phyloP scores from a whole-genome alignment of 1,140 invertebrate species.

The Brachionus rotundiformis region DNA sequence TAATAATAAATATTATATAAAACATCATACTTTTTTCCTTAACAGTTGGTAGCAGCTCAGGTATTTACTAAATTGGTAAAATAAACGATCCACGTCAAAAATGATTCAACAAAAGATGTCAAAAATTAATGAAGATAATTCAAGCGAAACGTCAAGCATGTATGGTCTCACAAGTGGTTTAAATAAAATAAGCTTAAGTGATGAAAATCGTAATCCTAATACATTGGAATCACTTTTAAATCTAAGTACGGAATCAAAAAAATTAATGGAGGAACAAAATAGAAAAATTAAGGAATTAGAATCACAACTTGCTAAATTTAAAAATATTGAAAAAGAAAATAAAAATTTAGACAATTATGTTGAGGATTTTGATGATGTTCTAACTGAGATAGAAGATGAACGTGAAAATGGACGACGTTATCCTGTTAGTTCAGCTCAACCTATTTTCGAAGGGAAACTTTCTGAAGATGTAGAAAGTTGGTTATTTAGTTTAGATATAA shows the following conservation, averaged over 20 bases:
- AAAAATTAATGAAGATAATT: constrained; percentile 8
- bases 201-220: not conserved
- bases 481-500: not conserved
- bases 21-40: no score
- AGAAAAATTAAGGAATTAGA: not conserved
- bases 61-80: not conserved
- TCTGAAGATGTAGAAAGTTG: constrained; percentile 5
- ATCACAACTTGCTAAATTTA: not conserved
- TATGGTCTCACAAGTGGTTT: not conserved
- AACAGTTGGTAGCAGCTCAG: not conserved
- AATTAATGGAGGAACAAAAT: not conserved
- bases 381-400: not conserved
- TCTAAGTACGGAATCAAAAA: not conserved
- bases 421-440: constrained; percentile 8
- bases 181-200: not conserved
- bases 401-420: not conserved
- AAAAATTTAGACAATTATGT: not conserved
- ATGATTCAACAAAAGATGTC: not conserved
- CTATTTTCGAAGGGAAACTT: constrained; percentile 20
- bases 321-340: not conserved
- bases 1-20: no score
- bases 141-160: not conserved
- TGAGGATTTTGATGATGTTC: not conserved
- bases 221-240: not conserved
- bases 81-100: not conserved